phyloP scores from a whole-genome alignment of 2,113 vertebrate species.

The Sylvilagus bachmani region DNA sequence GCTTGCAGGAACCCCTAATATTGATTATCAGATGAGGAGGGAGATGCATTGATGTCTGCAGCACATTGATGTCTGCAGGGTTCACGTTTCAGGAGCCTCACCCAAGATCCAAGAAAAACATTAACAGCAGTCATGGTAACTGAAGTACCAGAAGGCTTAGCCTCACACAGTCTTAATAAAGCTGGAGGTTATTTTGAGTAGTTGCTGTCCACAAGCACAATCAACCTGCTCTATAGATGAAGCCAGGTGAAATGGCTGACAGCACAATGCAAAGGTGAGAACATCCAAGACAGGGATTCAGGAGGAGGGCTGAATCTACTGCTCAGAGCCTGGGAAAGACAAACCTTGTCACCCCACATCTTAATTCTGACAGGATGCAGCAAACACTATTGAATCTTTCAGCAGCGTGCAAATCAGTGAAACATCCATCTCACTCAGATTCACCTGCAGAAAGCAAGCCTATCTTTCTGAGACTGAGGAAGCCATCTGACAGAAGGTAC shows the following conservation, averaged over 20 bases:
- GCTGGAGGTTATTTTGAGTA: not conserved
- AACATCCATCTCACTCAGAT: not conserved
- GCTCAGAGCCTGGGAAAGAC: not conserved
- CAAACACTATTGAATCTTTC: not conserved
- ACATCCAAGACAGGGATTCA: fast-evolving
- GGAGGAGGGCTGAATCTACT: not conserved
- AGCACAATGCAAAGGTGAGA: not conserved
- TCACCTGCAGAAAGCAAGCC: not conserved
- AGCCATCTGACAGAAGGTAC: not conserved
- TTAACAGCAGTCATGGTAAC: not conserved
- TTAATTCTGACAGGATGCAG: not conserved
- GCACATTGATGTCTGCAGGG: not conserved
- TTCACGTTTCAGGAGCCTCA: not conserved
- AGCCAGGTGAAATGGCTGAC: not conserved
- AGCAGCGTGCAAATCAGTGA: not conserved
- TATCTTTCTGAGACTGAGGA: not conserved
- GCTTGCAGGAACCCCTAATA: conserved; percentile 15
- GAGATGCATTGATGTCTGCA: not conserved
- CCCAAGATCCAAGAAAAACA: not conserved
- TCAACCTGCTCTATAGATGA: not conserved
- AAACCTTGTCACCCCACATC: not conserved
- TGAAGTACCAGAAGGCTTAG: not conserved
- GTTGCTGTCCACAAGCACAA: not conserved
- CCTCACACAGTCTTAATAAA: not conserved
- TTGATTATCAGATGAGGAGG: not conserved